Conservation (phyloP, 2,888 invertebrate species). For the Vanessa cardui region DNA sequence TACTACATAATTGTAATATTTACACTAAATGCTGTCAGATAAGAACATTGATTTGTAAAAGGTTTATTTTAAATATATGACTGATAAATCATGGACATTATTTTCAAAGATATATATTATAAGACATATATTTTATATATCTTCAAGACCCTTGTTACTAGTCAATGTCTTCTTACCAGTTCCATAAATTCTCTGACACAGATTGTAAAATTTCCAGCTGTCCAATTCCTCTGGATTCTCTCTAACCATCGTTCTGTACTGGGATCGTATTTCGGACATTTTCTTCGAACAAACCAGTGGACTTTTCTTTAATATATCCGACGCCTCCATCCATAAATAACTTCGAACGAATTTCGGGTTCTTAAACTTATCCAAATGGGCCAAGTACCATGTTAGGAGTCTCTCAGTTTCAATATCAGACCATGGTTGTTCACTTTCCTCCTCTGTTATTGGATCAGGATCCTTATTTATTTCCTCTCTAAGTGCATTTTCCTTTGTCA, state of each 20-base stretch:
- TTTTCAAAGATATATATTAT: too few relatives aligned
- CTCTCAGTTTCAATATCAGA: conserved; percentile 62
- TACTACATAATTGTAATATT: too few relatives aligned
- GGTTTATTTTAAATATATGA: too few relatives aligned
- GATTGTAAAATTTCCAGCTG: conserved; percentile 64
- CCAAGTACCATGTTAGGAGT: conserved; percentile 68
- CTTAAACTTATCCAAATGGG: conserved; percentile 73
- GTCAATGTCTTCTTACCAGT: conserved; percentile 60
- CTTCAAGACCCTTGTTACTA: conserved; percentile 2
- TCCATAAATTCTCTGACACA: conserved; percentile 76
- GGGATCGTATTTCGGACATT: conserved; percentile 70
- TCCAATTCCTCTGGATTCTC: conserved; percentile 57
- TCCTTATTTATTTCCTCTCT: conserved; percentile 44
- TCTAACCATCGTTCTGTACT: conserved; percentile 68
- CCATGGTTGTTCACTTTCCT: conserved; percentile 56
- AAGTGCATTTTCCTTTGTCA: conserved; percentile 48
- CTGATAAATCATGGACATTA: not conserved
- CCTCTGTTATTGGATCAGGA: conserved; percentile 35
- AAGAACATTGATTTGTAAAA: too few relatives aligned
- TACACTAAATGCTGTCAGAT: too few relatives aligned
- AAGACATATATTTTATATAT: conserved; percentile 3
- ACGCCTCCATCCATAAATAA: conserved; percentile 71
- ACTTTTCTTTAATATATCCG: conserved; percentile 62
- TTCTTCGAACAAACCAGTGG: conserved; percentile 71
- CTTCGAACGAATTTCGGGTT: conserved; percentile 70